These are phyloP conservation scores for Drosophila putrida DNA, from an alignment of 2,888 invertebrate species.

Conservation along the genomic window DNA sequence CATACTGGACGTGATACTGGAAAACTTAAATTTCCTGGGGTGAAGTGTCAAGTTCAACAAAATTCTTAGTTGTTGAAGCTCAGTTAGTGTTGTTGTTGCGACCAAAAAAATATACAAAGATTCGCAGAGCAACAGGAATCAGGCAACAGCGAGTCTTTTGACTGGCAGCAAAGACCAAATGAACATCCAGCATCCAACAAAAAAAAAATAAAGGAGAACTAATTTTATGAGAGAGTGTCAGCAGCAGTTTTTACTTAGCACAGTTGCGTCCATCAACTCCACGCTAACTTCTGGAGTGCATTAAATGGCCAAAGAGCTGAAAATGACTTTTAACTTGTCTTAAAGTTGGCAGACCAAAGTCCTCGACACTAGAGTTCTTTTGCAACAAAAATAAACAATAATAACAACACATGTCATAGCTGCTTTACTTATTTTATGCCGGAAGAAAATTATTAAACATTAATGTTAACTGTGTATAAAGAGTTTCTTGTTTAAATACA, in stretches of 20 bases:
- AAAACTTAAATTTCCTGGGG: neutral
- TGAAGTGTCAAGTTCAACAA: neutral
- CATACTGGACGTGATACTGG: too few species aligned
- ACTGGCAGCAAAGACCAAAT: neutral
- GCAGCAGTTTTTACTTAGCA: neutral
- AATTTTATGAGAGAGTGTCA: neutral
- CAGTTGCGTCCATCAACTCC: neutral
- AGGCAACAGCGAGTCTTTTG: neutral
- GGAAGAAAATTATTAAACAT: too few species aligned
- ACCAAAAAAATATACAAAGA: neutral
- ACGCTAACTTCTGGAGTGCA: neutral
- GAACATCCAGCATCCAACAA: too few species aligned
- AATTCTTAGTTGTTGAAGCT: neutral
- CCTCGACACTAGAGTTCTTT: too few species aligned
- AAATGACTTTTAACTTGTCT: neutral
- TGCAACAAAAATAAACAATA: too few species aligned
- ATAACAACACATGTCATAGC: too few species aligned
- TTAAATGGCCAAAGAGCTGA: neutral
- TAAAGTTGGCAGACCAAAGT: neutral
- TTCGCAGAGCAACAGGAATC: too few species aligned
- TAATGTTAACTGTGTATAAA: too few species aligned
- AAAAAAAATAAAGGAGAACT: neutral
- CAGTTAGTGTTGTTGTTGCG: neutral
- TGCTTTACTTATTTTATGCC: too few species aligned
- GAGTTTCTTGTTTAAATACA: too few species aligned